phyloP scores from a whole-genome alignment of 2,113 vertebrate species.

The Bettongia penicillata region DNA sequence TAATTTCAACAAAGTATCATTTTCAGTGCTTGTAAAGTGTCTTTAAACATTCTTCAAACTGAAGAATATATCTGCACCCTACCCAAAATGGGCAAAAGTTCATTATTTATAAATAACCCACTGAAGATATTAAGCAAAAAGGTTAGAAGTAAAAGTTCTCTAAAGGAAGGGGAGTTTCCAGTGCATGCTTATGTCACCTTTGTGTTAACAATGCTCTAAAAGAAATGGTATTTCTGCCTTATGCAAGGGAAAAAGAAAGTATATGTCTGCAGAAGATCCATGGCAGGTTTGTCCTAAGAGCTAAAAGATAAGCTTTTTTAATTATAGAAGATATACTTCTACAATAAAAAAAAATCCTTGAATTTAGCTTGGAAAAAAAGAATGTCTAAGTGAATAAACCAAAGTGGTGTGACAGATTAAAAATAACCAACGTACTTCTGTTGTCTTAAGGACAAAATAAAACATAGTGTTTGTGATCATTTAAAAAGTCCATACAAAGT shows the following conservation, averaged over 20 bases:
- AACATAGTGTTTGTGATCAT: not conserved
- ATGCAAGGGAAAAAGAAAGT: not conserved
- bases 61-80: not conserved
- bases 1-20: not conserved
- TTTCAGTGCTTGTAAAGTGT: not conserved
- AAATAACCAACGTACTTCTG: not conserved
- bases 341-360: not conserved
- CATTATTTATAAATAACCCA: not conserved
- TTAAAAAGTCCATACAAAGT: not conserved
- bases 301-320: not conserved
- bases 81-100: not conserved
- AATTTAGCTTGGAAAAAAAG: not conserved
- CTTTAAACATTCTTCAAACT: not conserved
- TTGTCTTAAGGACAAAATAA: not conserved
- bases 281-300: not conserved
- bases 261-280: not conserved
- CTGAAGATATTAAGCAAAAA: not conserved
- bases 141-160: not conserved
- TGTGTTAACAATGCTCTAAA: not conserved
- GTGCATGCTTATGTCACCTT: not conserved
- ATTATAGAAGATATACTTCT: not conserved
- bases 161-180: not conserved
- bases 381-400: not conserved
- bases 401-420: not conserved
- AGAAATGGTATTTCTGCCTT: not conserved